These are phyloP conservation scores for Phallusia fumigata DNA, from an alignment of 23 tunicate genomes.

Conservation along the genomic window DNA sequence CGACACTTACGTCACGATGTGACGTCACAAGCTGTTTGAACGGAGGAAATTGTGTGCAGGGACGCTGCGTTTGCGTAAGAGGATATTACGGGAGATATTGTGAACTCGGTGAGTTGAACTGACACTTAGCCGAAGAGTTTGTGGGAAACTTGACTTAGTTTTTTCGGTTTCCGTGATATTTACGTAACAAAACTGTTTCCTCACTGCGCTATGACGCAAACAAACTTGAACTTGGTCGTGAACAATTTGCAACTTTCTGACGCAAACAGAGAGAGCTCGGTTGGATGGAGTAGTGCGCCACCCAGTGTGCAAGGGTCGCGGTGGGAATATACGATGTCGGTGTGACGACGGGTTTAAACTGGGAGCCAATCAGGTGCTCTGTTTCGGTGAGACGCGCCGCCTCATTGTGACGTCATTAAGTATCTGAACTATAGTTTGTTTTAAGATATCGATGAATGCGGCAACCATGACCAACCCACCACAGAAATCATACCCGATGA, in stretches of 20 bases:
- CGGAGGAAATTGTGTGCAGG: slow-evolving; percentile 27
- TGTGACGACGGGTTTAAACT: slow-evolving; percentile 34
- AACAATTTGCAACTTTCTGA: too few species aligned
- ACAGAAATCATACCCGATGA: slow-evolving; percentile 44
- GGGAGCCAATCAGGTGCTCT: slow-evolving; percentile 24
- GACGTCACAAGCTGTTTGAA: slow-evolving; percentile 30
- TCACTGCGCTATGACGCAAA: too few species aligned
- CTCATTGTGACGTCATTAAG: too few species aligned
- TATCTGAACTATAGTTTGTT: not conserved
- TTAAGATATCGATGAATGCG: slow-evolving; percentile 45
- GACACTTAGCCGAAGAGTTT: too few species aligned
- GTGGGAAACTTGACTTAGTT: too few species aligned
- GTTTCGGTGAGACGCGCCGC: slow-evolving; percentile 31
- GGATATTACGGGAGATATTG: slow-evolving; percentile 54
- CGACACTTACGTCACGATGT: not conserved
- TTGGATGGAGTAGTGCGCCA: slow-evolving; percentile 18
- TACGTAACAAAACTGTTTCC: too few species aligned
- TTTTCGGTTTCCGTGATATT: too few species aligned
- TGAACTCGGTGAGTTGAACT: slow-evolving; percentile 38
- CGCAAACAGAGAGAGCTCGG: not conserved
- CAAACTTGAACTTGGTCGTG: too few species aligned
- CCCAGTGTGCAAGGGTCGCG: slow-evolving; percentile 11
- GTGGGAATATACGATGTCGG: not conserved
- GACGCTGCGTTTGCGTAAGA: slow-evolving; percentile 13
- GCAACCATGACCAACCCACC: slow-evolving; percentile 1